Evolutionary conservation across 2,797 vertebrate genomes (phyloP).

Genomic region (Alcedo quadribrachys): DNA sequence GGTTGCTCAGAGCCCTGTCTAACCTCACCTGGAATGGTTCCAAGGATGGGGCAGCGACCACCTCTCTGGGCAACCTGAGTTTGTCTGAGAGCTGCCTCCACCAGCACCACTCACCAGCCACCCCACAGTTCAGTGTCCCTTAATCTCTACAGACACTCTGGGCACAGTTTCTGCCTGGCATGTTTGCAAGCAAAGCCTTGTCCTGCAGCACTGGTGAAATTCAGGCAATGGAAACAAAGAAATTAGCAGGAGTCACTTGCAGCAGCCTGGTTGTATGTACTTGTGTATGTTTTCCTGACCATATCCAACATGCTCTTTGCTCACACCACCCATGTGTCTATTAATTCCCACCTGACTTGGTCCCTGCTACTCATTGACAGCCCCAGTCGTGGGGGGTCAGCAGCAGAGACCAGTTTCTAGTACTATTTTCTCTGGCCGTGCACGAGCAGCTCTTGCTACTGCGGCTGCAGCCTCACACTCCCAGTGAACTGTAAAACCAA

Average conservation of each 20-base stretch:
- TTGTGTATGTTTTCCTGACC: neutral
- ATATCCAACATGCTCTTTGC: neutral
- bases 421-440: neutral
- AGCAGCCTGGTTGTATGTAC: neutral
- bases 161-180: neutral
- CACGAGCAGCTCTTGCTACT: neutral
- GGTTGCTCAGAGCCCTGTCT: neutral
- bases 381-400: neutral
- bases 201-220: neutral
- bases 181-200: neutral
- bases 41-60: neutral
- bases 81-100: neutral
- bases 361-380: neutral
- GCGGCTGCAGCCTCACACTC: constrained; percentile 36
- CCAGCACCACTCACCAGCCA: neutral
- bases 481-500: constrained; percentile 70
- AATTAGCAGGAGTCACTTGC: neutral
- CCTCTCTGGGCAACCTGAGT: neutral
- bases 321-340: neutral
- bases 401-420: neutral
- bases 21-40: neutral
- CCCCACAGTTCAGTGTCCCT: neutral
- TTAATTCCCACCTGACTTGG: neutral
- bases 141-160: fast-evolving
- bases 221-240: fast-evolving